Evolutionary conservation across 2,113 vertebrate genomes (phyloP).

Genomic region (Plecturocebus donacophilus): DNA sequence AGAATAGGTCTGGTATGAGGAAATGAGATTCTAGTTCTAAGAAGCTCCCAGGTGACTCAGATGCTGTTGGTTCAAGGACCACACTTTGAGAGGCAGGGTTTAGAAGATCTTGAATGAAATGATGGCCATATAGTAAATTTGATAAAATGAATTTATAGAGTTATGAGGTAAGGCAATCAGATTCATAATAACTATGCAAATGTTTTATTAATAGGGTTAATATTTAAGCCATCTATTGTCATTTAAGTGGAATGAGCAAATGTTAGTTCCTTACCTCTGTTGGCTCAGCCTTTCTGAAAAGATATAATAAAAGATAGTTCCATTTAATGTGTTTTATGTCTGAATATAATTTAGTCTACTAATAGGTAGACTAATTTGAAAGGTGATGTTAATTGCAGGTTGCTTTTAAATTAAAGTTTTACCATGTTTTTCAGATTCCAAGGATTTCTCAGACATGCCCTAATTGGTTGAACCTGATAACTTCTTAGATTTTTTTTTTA

Average conservation of each 20-base stretch:
- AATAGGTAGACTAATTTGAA: constrained; percentile 71
- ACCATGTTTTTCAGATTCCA: constrained; percentile 57
- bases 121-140: constrained; percentile 20
- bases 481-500: constrained; percentile 41
- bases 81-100: background rate
- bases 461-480: constrained; percentile 69
- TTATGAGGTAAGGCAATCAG: constrained; percentile 19
- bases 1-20: background rate
- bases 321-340: constrained; percentile 60
- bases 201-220: constrained; percentile 58
- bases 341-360: constrained; percentile 65
- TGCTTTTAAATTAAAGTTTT: constrained; percentile 73
- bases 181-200: constrained; percentile 55
- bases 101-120: constrained; percentile 21
- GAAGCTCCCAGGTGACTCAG: background rate
- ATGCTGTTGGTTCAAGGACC: background rate
- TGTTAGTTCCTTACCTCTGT: constrained; percentile 63
- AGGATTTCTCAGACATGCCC: constrained; percentile 42
- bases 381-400: constrained; percentile 70
- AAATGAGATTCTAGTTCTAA: constrained; percentile 2
- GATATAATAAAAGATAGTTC: constrained; percentile 64
- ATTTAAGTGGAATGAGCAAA: constrained; percentile 63
- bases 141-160: constrained; percentile 50
- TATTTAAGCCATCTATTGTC: constrained; percentile 67
- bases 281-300: constrained; percentile 63